Evolutionary conservation across 1,140 invertebrate species (phyloP).

Genomic region (Calliopsis andreniformis): DNA sequence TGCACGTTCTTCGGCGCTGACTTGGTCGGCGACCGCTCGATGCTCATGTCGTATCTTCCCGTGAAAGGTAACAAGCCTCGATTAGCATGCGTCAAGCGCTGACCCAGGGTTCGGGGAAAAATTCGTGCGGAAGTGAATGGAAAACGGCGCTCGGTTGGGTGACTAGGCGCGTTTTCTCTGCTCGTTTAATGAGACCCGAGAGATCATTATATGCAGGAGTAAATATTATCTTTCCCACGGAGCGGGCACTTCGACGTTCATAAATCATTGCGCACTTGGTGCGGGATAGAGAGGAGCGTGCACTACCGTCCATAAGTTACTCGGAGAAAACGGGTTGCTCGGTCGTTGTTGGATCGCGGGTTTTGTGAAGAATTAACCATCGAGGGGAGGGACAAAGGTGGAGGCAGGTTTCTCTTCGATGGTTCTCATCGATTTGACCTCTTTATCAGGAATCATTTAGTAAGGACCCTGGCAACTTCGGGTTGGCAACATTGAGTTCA

Average conservation of each 20-base stretch:
- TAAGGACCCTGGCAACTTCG: too few relatives aligned
- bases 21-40: slow-evolving; percentile 68
- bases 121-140: slow-evolving; percentile 33
- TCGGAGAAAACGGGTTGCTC: background rate
- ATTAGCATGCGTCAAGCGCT: slow-evolving; percentile 19
- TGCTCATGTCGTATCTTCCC: slow-evolving; percentile 71
- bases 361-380: too few relatives aligned
- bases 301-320: background rate
- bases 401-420: too few relatives aligned
- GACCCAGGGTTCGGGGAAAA: background rate
- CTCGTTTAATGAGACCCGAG: background rate
- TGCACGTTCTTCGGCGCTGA: slow-evolving; percentile 63
- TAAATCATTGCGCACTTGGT: slow-evolving; percentile 12
- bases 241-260: background rate
- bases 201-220: background rate
- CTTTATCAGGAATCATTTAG: too few relatives aligned
- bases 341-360: background rate
- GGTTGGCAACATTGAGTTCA: too few relatives aligned
- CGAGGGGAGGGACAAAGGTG: too few relatives aligned
- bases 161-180: slow-evolving; percentile 17
- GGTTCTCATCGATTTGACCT: too few relatives aligned
- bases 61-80: slow-evolving; percentile 34
- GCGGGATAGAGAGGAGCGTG: background rate
- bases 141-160: background rate
- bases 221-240: slow-evolving; percentile 28